These are phyloP conservation scores for Drosophila lini DNA, from an alignment of 1,140 invertebrate species.

Conservation along the genomic window DNA sequence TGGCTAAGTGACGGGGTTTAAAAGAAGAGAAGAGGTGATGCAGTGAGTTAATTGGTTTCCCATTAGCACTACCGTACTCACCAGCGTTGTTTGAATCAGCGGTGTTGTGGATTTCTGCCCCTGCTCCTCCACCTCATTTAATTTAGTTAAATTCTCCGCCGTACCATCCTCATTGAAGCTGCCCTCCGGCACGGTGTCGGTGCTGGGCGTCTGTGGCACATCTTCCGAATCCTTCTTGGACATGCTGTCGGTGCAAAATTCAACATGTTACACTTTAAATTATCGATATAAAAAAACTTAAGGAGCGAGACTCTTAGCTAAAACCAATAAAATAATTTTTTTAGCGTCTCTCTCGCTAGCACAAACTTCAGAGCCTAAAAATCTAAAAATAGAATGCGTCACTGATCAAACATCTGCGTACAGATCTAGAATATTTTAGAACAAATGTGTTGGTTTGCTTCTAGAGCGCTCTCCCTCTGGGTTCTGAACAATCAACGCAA, in stretches of 20 bases:
- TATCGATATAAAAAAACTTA: not conserved
- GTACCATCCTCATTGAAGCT: slow-evolving; percentile 76
- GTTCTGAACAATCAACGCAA: too few species aligned
- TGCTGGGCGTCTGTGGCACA: slow-evolving; percentile 76
- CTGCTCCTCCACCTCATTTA: slow-evolving; percentile 68
- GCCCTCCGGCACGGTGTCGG: slow-evolving; percentile 73
- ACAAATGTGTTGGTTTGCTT: too few species aligned
- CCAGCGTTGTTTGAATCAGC: slow-evolving; percentile 80
- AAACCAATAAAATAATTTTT: not conserved
- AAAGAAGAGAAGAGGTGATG: not conserved
- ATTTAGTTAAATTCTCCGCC: slow-evolving; percentile 74
- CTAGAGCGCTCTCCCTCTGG: too few species aligned
- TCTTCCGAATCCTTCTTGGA: slow-evolving; percentile 79
- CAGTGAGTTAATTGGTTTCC: slow-evolving; percentile 59
- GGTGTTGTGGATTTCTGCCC: slow-evolving; percentile 62
- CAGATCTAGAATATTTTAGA: not conserved
- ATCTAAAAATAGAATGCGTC: too few species aligned
- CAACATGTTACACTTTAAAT: not conserved
- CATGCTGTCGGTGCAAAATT: slow-evolving; percentile 51
- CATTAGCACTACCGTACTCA: slow-evolving; percentile 45
- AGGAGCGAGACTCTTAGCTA: not conserved
- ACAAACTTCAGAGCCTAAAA: not conserved
- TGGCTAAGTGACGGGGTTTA: slow-evolving; percentile 45
- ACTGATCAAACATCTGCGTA: not conserved
- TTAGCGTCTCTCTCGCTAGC: not conserved